phyloP scores from a whole-genome alignment of 2,113 vertebrate species.

The Brevimyrus niger region DNA sequence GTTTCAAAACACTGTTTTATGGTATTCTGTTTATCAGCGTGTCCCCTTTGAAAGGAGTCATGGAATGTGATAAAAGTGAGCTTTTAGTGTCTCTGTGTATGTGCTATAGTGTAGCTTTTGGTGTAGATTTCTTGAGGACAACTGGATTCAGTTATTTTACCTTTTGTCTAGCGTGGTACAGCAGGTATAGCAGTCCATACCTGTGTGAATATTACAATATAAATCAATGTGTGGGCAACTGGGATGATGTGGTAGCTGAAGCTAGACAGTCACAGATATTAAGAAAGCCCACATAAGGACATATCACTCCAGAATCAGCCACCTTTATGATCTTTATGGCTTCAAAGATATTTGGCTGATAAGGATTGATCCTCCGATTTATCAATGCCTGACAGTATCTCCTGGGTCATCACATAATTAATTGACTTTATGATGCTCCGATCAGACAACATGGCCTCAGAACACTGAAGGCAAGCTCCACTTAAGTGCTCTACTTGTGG shows the following conservation, averaged over 20 bases:
- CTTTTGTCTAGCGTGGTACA: not conserved
- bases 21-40: not conserved
- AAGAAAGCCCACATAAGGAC: not conserved
- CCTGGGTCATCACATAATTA: not conserved
- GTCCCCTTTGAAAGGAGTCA: not conserved
- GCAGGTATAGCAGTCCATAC: not conserved
- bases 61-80: not conserved
- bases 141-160: not conserved
- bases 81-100: not conserved
- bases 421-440: not conserved
- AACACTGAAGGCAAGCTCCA: not conserved
- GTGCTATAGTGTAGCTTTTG: not conserved
- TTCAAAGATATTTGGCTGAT: not conserved
- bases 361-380: not conserved
- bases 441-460: not conserved
- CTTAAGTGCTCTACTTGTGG: not conserved
- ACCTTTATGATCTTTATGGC: not conserved
- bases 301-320: not conserved
- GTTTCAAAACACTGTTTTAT: not conserved
- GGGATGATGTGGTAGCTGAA: not conserved
- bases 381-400: not conserved
- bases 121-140: not conserved
- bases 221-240: not conserved
- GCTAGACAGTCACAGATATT: not conserved
- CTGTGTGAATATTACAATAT: not conserved